A percentile compares a stretch with the other conserved stretches of the same genome.
These are phyloP conservation scores for Heliconius himera DNA, from an alignment of 1,140 invertebrate genomes.

Conservation along the genomic window DNA sequence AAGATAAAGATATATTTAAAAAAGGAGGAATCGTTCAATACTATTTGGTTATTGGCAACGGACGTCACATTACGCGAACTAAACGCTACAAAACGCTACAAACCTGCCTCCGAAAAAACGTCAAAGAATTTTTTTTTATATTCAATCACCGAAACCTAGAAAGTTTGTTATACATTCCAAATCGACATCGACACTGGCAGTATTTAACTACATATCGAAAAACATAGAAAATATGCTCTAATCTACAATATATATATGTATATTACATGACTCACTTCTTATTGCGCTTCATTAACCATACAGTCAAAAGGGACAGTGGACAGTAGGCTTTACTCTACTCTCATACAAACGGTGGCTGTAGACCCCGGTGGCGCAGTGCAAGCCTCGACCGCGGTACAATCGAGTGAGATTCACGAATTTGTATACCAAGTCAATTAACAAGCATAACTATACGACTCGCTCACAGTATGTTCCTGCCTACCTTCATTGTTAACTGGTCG, in stretches of 20 bases:
- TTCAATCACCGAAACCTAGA: conserved; percentile 17
- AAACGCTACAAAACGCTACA: conserved; percentile 43
- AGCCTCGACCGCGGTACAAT: conserved; percentile 19
- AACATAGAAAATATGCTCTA: conserved; percentile 77
- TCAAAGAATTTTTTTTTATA: background rate
- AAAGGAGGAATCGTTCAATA: conserved; percentile 72
- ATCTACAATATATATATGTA: conserved; percentile 73
- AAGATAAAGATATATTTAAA: conserved; percentile 72
- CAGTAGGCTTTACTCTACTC: background rate
- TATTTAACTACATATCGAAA: conserved; percentile 78
- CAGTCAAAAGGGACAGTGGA: conserved; percentile 40
- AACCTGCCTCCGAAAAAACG: conserved; percentile 40
- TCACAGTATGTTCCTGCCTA: conserved; percentile 45
- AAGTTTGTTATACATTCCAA: background rate
- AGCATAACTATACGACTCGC: conserved; percentile 25
- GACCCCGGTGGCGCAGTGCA: background rate
- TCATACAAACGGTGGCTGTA: background rate
- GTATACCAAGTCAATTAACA: conserved; percentile 27
- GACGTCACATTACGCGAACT: conserved; percentile 64
- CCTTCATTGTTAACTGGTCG: conserved; percentile 34
- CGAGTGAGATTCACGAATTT: conserved; percentile 47
- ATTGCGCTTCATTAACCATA: conserved; percentile 74
- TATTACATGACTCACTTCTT: conserved; percentile 74
- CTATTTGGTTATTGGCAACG: conserved; percentile 77
- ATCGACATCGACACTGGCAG: conserved; percentile 60